Evolutionary conservation across 2,888 invertebrate genomes (phyloP).

Genomic region (Prosapia bicincta): DNA sequence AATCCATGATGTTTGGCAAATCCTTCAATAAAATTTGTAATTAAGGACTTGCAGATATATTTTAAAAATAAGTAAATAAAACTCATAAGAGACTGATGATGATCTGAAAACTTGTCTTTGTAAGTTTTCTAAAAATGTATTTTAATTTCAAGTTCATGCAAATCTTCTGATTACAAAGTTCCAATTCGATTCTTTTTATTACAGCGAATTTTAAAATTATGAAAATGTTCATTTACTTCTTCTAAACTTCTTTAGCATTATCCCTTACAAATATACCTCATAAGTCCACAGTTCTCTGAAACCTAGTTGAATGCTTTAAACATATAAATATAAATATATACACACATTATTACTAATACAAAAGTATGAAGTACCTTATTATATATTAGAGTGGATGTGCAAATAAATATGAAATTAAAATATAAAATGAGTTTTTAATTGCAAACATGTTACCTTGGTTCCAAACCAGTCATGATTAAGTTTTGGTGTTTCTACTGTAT

Average conservation of each 20-base stretch:
- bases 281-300: constrained; percentile 2
- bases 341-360: not conserved
- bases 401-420: not conserved
- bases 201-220: not conserved
- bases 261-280: not conserved
- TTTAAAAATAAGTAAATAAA: too few relatives aligned
- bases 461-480: too few relatives aligned
- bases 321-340: not conserved
- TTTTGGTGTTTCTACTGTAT: too few relatives aligned
- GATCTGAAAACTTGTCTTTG: too few relatives aligned
- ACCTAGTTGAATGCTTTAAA: not conserved
- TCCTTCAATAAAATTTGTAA: too few relatives aligned
- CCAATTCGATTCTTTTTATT: not conserved
- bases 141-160: too few relatives aligned
- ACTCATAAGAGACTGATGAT: too few relatives aligned
- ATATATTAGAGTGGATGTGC: not conserved
- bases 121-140: too few relatives aligned
- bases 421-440: too few relatives aligned
- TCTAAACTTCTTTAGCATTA: not conserved
- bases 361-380: not conserved
- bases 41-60: too few relatives aligned
- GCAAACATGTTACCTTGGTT: too few relatives aligned
- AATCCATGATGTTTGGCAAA: too few relatives aligned
- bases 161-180: not conserved
- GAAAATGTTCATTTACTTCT: not conserved